phyloP scores from a whole-genome alignment of 2,888 invertebrate species.

The Tenthredo notha region DNA sequence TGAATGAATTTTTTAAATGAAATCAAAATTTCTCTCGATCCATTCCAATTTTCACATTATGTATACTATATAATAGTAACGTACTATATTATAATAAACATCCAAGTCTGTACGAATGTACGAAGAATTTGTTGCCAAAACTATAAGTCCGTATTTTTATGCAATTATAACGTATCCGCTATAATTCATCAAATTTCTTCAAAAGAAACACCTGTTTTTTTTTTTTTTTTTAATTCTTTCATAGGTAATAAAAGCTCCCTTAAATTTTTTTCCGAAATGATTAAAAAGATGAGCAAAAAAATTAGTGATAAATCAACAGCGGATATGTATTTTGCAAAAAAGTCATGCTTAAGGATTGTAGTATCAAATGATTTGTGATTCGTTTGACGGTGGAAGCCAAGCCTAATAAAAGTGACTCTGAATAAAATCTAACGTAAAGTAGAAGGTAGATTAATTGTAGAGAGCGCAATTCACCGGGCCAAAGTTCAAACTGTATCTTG shows the following conservation, averaged over 20 bases:
- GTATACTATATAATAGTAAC: neutral
- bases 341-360: neutral
- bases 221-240: too few species aligned
- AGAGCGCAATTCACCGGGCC: conserved; percentile 39
- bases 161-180: neutral
- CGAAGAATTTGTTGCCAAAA: neutral
- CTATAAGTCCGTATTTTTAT: neutral
- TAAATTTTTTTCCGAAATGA: neutral
- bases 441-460: neutral
- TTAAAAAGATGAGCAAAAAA: neutral
- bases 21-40: neutral
- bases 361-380: conserved; percentile 9
- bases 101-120: neutral
- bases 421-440: neutral
- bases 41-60: neutral
- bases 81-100: neutral
- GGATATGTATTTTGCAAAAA: neutral
- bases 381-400: conserved; percentile 36
- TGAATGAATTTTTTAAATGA: neutral
- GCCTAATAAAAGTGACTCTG: neutral
- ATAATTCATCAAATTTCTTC: neutral
- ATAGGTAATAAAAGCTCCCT: neutral
- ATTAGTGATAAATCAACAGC: neutral
- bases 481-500: conserved; percentile 37
- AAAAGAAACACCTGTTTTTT: neutral